Base-by-base conservation (phyloP, 2,113 vertebrate genomes). In the Hippopotamus amphibius region DNA sequence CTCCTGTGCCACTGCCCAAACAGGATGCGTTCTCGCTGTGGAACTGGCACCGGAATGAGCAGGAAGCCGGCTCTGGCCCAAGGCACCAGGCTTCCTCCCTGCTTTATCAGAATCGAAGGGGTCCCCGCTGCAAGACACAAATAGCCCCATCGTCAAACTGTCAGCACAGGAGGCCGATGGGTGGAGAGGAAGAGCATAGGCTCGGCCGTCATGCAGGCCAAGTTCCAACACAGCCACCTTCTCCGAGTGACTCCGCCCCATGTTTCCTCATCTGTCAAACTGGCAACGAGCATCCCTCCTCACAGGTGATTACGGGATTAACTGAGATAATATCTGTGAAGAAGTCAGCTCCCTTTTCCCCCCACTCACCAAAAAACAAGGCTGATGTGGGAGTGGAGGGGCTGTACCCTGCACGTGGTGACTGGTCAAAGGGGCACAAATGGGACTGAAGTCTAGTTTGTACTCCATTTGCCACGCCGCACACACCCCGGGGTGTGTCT, bases 71-170 rank as follows among this genome's bases (percentile, higher is more conserved):
- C 76, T 48, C 82, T 0, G 17, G 96, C 88, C 88, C 66, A 6
- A 33, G 88, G 59, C 71, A 48, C 57, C 30, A 77, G 90, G 66
- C 81, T 97, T 97, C 97, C 95, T 90, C 74, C 43, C 9, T 0
- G 14, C 50, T 50, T 84, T 88, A 41, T 85, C 71, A 3, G 90
- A 41, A 33, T 26, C 82, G 5, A 30, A 74, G 92, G 0, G 0
- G 79, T 55, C 37, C 72, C 28, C 5, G 86, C 1, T 48, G 17
- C 50, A 80, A 80, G 80, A 74, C 69, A 95, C 50, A 41, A 72
- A 90, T 13, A 65, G 59, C 16, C 50, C 30, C 37, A 61, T 41
- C 83, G 24, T n/a, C 55, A 41, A 41, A 5, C 0, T 13, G 87
- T 93, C 80, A 46, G 88, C 87, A 65, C 15, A 9, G 71, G 76